These are phyloP conservation scores for Sminthurinus aureus DNA, from an alignment of 2,888 invertebrate genomes.

Conservation along the genomic window DNA sequence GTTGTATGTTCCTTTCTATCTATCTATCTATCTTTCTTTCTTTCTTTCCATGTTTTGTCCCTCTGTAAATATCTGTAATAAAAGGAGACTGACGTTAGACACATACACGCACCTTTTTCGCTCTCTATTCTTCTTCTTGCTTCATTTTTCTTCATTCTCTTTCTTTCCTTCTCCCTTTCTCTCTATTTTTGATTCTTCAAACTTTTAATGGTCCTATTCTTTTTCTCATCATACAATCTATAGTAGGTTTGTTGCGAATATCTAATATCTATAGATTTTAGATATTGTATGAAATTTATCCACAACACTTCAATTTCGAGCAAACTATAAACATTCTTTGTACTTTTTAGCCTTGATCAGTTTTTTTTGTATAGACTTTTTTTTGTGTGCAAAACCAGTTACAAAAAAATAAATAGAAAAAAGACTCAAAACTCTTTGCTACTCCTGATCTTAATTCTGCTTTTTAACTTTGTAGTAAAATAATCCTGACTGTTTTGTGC, in stretches of 20 bases:
- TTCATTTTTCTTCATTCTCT: not conserved
- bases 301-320: not conserved
- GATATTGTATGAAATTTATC: not conserved
- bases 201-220: not conserved
- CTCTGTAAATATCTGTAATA: conserved; percentile 21
- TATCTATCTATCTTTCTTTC: too few species aligned
- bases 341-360: not conserved
- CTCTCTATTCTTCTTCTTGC: conserved; percentile 11
- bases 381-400: not conserved
- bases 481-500: too few species aligned
- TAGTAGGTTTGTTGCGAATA: too few species aligned
- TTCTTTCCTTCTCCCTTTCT: not conserved
- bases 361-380: conserved; percentile 2
- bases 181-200: conserved; percentile 9
- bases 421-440: not conserved
- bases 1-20: not conserved
- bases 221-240: not conserved
- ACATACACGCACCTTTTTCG: conserved; percentile 20
- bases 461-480: not conserved
- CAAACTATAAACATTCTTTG: not conserved
- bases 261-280: not conserved
- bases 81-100: conserved; percentile 34
- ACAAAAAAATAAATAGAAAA: not conserved
- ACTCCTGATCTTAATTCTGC: not conserved
- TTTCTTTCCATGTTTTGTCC: conserved; percentile 15